Conservation (phyloP, 2,113 vertebrate genomes). For the Cromileptes altivelis region DNA sequence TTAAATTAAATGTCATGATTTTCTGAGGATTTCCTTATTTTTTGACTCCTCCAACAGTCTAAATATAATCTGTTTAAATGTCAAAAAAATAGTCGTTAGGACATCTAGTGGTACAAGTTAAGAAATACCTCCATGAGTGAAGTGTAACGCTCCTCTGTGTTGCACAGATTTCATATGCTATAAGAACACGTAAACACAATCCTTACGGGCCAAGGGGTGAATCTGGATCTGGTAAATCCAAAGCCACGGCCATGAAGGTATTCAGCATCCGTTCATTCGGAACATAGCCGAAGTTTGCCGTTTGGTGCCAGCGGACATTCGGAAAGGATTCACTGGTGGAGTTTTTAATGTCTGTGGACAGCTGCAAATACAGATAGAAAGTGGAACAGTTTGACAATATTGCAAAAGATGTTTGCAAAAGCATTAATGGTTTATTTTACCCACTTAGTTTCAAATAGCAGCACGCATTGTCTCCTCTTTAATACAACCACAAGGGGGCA, state of each 20-base stretch:
- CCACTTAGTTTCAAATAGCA: background rate
- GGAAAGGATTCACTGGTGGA: conserved; percentile 76
- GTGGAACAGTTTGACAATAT: background rate
- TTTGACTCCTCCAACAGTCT: no score
- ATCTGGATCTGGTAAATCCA: conserved; percentile 89
- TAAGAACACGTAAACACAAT: background rate
- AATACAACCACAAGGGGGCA: background rate
- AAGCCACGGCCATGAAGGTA: conserved; percentile 94
- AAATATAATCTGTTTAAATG: no score
- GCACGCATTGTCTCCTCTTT: background rate
- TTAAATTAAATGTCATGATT: no score
- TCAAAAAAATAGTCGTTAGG: no score
- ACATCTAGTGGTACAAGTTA: background rate
- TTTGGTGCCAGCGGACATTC: conserved; percentile 94
- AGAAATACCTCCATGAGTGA: no score
- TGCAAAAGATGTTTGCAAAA: background rate
- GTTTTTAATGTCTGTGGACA: conserved; percentile 78
- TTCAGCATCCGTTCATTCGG: conserved; percentile 89
- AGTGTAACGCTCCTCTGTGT: background rate
- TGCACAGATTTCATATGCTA: background rate
- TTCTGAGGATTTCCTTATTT: no score
- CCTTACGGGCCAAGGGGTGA: conserved; percentile 89
- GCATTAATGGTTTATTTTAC: background rate
- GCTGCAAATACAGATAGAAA: conserved; percentile 73
- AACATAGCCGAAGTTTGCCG: conserved; percentile 87